phyloP scores from a whole-genome alignment of 1,140 invertebrate genomes.

The Bombus turneri region DNA sequence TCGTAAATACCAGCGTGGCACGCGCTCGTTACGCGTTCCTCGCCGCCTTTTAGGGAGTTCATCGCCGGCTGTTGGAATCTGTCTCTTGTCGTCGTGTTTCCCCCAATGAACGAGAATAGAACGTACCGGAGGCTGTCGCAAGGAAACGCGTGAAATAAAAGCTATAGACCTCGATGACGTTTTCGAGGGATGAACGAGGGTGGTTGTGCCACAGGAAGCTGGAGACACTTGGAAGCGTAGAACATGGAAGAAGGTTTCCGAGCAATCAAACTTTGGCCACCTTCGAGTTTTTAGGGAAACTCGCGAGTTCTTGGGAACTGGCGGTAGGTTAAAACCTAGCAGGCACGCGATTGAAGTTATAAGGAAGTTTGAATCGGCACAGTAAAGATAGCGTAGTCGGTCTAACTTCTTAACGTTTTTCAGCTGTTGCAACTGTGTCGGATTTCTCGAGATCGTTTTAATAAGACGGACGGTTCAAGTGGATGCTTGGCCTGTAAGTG shows the following conservation, averaged over 20 bases:
- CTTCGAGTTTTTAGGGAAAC: conserved; percentile 22
- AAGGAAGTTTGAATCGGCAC: not conserved
- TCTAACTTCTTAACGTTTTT: not conserved
- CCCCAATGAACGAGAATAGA: conserved; percentile 55
- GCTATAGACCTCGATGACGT: conserved; percentile 20
- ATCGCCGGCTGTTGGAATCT: conserved; percentile 61
- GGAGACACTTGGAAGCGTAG: not conserved
- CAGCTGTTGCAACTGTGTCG: not conserved
- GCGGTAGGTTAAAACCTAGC: conserved; percentile 6
- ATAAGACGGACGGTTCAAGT: not conserved
- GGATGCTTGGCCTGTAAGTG: not conserved
- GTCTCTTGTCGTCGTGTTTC: conserved; percentile 60
- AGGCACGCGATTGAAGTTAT: not conserved
- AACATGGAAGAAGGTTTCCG: not conserved
- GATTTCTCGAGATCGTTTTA: not conserved
- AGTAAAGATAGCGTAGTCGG: not conserved
- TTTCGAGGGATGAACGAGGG: conserved; percentile 11
- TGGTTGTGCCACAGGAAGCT: not conserved
- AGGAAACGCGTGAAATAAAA: conserved; percentile 58
- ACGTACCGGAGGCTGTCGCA: not conserved
- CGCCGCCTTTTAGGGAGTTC: conserved; percentile 60
- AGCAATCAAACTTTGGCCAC: conserved; percentile 2
- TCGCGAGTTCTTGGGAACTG: not conserved
- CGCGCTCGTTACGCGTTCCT: conserved; percentile 41
- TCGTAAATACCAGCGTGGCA: conserved; percentile 55